Percentiles rank a stretch among this genome's conserved stretches.
These are phyloP conservation scores for Protodeltote pygarga DNA, from an alignment of 2,888 invertebrate species.

Conservation along the genomic window DNA sequence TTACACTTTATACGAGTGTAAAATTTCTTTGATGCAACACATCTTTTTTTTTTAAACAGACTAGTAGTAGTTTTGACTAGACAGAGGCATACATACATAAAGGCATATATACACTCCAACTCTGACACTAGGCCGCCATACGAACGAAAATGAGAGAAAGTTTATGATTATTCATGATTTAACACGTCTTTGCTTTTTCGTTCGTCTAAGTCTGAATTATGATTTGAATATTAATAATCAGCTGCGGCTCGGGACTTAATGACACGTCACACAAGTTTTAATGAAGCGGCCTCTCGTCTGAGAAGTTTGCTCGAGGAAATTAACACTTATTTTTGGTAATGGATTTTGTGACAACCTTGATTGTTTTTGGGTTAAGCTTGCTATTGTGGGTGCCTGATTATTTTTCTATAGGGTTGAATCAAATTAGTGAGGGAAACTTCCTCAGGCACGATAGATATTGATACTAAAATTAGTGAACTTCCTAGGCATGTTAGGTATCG, in stretches of 20 bases:
- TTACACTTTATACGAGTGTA: no score
- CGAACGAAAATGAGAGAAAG: conserved; percentile 10
- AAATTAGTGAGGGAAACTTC: no score
- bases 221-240: conserved; percentile 85
- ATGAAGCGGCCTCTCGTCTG: conserved; percentile 78
- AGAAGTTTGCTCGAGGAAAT: conserved; percentile 73
- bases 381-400: conserved; percentile 7
- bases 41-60: no score
- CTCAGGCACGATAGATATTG: no score
- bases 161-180: conserved; percentile 73
- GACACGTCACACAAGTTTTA: conserved; percentile 85
- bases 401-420: not conserved
- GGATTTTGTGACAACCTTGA: conserved; percentile 65
- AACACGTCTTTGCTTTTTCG: conserved; percentile 80
- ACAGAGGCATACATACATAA: no score
- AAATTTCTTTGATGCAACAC: no score
- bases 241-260: conserved; percentile 73
- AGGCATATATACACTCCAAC: no score
- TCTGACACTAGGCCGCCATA: no score
- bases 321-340: conserved; percentile 71
- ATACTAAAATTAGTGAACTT: no score
- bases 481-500: no score
- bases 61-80: no score
- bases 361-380: conserved; percentile 53
- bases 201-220: conserved; percentile 70